These are phyloP conservation scores for Lithophane leautieri DNA, from an alignment of 2,888 invertebrate genomes.

Conservation along the genomic window DNA sequence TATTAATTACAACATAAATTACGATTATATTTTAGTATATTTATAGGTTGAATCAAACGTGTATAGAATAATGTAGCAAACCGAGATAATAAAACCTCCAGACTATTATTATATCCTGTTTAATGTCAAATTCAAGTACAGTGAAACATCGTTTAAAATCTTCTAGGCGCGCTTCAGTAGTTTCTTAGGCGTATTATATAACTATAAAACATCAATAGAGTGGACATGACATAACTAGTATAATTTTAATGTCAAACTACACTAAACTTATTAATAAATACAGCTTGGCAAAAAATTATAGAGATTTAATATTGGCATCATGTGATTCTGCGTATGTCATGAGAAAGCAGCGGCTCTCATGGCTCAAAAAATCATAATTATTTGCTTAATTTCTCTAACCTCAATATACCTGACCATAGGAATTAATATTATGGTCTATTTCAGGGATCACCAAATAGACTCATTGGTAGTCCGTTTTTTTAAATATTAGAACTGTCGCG, in stretches of 20 bases:
- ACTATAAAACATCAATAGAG: slow-evolving; percentile 22
- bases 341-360: too few relatives aligned
- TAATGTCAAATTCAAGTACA: slow-evolving; percentile 23
- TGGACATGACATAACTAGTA: slow-evolving; percentile 7
- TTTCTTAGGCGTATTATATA: slow-evolving; percentile 7
- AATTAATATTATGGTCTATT: not conserved
- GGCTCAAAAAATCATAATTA: not conserved
- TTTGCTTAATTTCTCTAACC: not conserved
- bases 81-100: not conserved
- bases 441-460: not conserved
- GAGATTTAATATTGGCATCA: not conserved
- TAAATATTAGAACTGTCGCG: too few relatives aligned
- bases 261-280: slow-evolving; percentile 4
- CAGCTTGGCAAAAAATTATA: slow-evolving; percentile 23
- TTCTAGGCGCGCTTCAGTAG: slow-evolving; percentile 2
- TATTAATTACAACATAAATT: slow-evolving; percentile 62
- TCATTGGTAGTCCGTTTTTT: not conserved
- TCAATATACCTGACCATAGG: not conserved
- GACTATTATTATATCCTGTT: slow-evolving; percentile 16
- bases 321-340: not conserved
- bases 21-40: slow-evolving; percentile 44
- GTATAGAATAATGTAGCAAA: slow-evolving; percentile 24
- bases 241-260: slow-evolving; percentile 10
- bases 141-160: slow-evolving; percentile 17
- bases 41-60: slow-evolving; percentile 43